These are phyloP conservation scores for Chiroxiphia lanceolata DNA, from an alignment of 2,797 vertebrate species.

Conservation along the genomic window DNA sequence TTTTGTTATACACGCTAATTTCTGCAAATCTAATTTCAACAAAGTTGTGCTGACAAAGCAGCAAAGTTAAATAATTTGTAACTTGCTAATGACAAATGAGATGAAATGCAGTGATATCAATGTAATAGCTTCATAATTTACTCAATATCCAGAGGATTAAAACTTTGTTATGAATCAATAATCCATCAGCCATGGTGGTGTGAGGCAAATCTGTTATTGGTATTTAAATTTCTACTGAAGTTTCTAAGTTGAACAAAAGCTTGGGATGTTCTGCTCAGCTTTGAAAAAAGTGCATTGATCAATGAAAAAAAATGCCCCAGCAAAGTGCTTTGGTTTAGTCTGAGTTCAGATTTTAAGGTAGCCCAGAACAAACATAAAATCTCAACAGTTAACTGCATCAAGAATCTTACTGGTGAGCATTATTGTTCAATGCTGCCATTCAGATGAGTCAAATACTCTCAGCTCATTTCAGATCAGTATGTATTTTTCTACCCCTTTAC, in stretches of 20 bases:
- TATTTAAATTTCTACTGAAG: constrained; percentile 1
- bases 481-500: neutral
- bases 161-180: constrained; percentile 50
- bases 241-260: neutral
- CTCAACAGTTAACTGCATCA: neutral
- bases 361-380: neutral
- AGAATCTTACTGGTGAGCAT: neutral
- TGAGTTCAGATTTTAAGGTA: neutral
- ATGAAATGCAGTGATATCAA: neutral
- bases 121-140: neutral
- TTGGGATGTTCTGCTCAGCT: neutral
- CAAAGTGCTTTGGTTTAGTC: neutral
- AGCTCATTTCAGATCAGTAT: neutral
- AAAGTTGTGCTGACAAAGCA: constrained; percentile 9
- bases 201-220: neutral
- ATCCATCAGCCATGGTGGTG: neutral
- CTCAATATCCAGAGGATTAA: constrained; percentile 32
- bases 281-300: neutral
- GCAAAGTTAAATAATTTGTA: constrained; percentile 12
- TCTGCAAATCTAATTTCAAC: neutral
- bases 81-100: constrained; percentile 21
- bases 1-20: neutral
- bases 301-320: neutral
- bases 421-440: neutral
- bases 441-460: neutral